phyloP scores from a whole-genome alignment of 2,113 vertebrate species.

The Cephalopterus ornatus region DNA sequence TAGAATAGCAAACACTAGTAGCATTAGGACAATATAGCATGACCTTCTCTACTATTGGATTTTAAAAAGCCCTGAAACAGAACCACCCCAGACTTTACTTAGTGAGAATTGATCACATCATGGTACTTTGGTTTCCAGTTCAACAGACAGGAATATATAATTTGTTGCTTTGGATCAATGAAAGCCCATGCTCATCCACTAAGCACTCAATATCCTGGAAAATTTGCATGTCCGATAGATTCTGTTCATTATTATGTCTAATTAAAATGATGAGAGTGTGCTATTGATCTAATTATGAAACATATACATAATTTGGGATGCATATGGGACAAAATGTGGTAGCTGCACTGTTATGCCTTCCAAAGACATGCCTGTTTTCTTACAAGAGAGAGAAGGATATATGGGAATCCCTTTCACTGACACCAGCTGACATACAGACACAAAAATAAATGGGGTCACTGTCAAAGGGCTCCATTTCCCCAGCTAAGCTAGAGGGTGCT shows the following conservation, averaged over 20 bases:
- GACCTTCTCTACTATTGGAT: conserved; percentile 68
- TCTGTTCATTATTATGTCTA: conserved; percentile 4
- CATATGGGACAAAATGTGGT: neutral
- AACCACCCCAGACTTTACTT: conserved; percentile 42
- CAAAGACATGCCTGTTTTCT: neutral
- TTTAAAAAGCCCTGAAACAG: conserved; percentile 64
- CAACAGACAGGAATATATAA: conserved; percentile 44
- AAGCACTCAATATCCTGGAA: conserved; percentile 1
- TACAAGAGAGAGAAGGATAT: neutral
- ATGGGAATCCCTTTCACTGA: neutral
- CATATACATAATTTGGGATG: neutral
- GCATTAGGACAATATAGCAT: conserved; percentile 22
- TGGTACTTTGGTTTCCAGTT: conserved; percentile 46
- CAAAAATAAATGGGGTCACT: conserved; percentile 2
- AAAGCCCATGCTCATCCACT: neutral
- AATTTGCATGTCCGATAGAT: conserved; percentile 40
- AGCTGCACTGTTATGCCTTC: neutral
- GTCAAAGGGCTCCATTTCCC: conserved; percentile 3
- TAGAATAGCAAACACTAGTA: conserved; percentile 32
- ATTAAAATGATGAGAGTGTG: conserved; percentile 46
- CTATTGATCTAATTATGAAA: conserved; percentile 47
- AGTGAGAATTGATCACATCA: conserved; percentile 67
- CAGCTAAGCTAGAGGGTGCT: conserved; percentile 15
- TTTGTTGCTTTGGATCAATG: conserved; percentile 55
- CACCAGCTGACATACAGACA: neutral